Conservation (phyloP, 2,113 vertebrate genomes). For the Furnarius figulus region DNA sequence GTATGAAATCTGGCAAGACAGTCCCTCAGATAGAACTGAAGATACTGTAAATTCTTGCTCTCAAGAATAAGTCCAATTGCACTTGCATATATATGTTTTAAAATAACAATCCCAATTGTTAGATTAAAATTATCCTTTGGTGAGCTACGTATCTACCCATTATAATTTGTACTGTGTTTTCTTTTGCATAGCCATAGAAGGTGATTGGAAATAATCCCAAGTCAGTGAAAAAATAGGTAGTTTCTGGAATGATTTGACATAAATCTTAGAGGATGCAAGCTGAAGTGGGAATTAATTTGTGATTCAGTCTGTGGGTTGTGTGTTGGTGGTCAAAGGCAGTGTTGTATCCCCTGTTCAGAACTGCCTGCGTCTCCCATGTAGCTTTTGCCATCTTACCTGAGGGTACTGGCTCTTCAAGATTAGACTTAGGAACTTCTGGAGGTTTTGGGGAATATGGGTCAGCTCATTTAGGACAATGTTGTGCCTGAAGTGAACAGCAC, state of each 20-base stretch:
- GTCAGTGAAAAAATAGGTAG: background rate
- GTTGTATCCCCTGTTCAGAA: background rate
- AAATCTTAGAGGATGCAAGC: background rate
- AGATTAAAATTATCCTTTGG: background rate
- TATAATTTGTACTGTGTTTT: background rate
- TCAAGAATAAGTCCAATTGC: background rate
- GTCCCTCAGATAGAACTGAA: background rate
- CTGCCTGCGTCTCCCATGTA: background rate
- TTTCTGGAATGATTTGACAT: background rate
- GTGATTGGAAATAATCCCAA: background rate
- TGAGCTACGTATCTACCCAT: background rate
- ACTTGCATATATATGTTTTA: background rate
- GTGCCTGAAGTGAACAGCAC: background rate
- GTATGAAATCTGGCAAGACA: background rate
- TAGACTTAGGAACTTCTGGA: background rate
- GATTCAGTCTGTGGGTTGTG: rapidly evolving
- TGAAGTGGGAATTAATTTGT: background rate
- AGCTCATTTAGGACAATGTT: background rate
- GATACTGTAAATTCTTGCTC: background rate
- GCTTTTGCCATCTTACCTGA: background rate
- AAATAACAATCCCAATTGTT: background rate
- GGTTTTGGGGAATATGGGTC: background rate
- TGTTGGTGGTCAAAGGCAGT: background rate
- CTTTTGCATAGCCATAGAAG: background rate
- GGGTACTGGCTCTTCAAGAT: background rate